These are phyloP conservation scores for Martes martes DNA, from an alignment of 2,113 vertebrate genomes.

Conservation along the genomic window DNA sequence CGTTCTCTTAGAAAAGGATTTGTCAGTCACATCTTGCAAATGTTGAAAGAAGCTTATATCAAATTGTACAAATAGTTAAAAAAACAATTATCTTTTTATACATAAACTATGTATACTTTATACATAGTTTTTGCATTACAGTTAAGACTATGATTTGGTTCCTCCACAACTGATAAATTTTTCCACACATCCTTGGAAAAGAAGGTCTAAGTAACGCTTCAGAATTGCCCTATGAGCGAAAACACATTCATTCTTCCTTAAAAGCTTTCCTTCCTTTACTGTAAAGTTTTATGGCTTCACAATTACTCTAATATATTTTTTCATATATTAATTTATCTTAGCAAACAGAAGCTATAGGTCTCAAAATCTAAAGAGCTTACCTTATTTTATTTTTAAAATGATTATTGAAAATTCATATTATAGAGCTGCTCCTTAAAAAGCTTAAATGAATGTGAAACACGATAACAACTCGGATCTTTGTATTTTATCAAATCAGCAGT, in stretches of 20 bases:
- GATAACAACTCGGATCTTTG: constrained; percentile 12
- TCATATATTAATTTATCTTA: not conserved
- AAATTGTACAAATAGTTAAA: not conserved
- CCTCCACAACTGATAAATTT: not conserved
- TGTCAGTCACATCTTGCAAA: constrained; percentile 5
- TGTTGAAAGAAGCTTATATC: constrained; percentile 7
- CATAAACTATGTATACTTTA: not conserved
- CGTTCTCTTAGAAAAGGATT: not conserved
- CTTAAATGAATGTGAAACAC: constrained; percentile 34
- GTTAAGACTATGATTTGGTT: not conserved
- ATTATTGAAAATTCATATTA: not conserved
- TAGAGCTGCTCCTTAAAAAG: not conserved
- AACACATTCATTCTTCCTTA: not conserved
- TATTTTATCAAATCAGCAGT: constrained; percentile 67
- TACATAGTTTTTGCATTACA: not conserved
- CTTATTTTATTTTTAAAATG: not conserved
- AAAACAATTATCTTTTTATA: not conserved
- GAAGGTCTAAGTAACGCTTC: constrained; percentile 5
- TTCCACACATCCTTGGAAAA: constrained; percentile 42
- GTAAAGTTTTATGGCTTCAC: not conserved
- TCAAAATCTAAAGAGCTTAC: constrained; percentile 14
- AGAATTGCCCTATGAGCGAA: constrained; percentile 41
- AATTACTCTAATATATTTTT: not conserved
- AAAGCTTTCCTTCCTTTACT: not conserved
- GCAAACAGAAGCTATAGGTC: not conserved